phyloP scores from a whole-genome alignment of 2,113 vertebrate species.

The Rhea pennata region DNA sequence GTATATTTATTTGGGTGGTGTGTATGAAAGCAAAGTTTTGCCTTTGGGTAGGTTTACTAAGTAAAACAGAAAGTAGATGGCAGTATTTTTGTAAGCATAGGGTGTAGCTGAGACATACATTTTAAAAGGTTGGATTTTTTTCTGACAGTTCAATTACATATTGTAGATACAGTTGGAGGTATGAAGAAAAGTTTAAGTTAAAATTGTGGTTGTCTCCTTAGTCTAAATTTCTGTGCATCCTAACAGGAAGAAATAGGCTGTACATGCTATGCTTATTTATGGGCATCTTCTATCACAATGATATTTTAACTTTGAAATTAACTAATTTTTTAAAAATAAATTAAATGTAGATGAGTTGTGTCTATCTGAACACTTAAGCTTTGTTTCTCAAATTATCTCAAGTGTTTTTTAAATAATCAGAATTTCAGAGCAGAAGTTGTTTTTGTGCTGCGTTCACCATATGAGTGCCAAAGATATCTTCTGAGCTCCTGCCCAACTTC shows the following conservation, averaged over 20 bases:
- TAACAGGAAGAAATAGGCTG: not conserved
- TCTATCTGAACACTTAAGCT: not conserved
- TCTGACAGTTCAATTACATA: not conserved
- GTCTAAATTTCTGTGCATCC: not conserved
- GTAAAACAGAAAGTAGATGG: not conserved
- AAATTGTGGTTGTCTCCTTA: not conserved
- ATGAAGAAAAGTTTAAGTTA: not conserved
- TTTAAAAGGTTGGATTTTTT: not conserved
- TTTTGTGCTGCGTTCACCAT: not conserved
- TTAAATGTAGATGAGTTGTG: not conserved
- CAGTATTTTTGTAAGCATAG: not conserved
- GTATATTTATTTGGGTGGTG: not conserved
- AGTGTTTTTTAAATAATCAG: not conserved
- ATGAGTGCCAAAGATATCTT: not conserved
- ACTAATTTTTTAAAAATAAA: not conserved
- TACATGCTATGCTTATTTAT: not conserved
- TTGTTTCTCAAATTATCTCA: not conserved
- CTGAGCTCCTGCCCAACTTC: not conserved
- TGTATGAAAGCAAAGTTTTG: not conserved
- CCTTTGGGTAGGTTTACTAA: not conserved
- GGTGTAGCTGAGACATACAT: not conserved
- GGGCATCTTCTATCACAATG: not conserved
- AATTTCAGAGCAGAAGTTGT: not conserved
- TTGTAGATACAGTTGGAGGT: not conserved
- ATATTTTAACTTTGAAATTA: not conserved